Conservation (phyloP, 2,113 vertebrate genomes). For the human (Homo sapiens) region GRCh38 chr4:97678001-97678500, state of each 20-base stretch:
- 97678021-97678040: not conserved
- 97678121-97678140: not conserved
- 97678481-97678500: not conserved
- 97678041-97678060: not conserved
- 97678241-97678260: not conserved
- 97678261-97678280: not conserved
- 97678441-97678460: not conserved
- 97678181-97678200: not conserved
- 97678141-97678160: not conserved
- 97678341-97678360: not conserved
- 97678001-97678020: not conserved
- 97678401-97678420: not conserved
- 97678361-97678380: constrained; percentile 15
- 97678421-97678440: not conserved
- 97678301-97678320: not conserved
- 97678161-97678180: not conserved
- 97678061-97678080: not conserved
- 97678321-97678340: not conserved
- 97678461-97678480: not conserved
- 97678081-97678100: not conserved
- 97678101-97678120: not conserved
- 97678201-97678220: not conserved
- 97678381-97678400: not conserved
- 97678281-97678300: not conserved
- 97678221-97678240: not conserved